These are phyloP conservation scores for Clarias batrachus DNA, from an alignment of 2,113 vertebrate genomes.

Conservation along the genomic window DNA sequence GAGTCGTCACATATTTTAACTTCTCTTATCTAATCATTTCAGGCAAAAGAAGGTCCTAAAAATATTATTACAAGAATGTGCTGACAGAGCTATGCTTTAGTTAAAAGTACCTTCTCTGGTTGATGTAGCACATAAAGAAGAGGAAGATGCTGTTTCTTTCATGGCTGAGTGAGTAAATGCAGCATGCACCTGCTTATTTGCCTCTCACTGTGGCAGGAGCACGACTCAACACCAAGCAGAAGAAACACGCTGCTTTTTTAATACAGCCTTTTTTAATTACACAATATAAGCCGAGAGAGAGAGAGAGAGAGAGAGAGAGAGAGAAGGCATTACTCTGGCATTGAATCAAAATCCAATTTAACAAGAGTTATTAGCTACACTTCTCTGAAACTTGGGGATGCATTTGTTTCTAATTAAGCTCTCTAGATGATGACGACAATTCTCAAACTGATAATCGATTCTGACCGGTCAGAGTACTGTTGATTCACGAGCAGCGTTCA, in stretches of 20 bases:
- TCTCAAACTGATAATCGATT: background rate
- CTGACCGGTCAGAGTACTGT: background rate
- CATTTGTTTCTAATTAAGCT: background rate
- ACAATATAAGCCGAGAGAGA: background rate
- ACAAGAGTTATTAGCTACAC: background rate
- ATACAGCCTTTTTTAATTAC: background rate
- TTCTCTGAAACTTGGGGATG: background rate
- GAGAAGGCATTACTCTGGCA: background rate
- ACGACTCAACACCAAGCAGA: background rate
- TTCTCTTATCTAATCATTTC: background rate
- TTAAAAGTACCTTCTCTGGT: background rate
- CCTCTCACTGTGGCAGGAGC: conserved; percentile 33
- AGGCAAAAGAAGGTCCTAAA: background rate
- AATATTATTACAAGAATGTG: background rate
- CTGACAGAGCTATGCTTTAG: background rate
- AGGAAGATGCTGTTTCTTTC: conserved; percentile 30
- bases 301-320: background rate
- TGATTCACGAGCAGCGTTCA: background rate
- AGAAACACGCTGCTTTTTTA: background rate
- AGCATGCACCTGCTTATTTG: conserved; percentile 52
- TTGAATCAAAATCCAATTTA: background rate
- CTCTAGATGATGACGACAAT: background rate
- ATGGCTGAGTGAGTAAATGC: conserved; percentile 26
- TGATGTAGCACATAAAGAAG: conserved; percentile 26
- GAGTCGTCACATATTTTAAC: background rate